Conservation (phyloP, 2,888 invertebrate genomes). For the Brachypalpus laphriformis region DNA sequence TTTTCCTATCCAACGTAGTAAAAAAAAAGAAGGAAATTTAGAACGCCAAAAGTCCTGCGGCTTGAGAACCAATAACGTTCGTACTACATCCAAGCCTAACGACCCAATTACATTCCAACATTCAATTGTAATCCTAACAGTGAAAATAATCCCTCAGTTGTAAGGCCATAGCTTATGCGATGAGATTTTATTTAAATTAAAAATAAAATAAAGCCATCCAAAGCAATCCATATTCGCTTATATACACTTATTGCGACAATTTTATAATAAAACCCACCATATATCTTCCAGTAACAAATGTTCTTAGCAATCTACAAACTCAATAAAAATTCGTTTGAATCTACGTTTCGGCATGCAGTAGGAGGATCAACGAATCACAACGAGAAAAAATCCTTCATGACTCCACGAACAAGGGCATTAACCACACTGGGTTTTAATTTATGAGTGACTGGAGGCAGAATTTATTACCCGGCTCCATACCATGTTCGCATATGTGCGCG, state of each 20-base stretch:
- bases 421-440: slow-evolving; percentile 71
- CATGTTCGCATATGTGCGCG: slow-evolving; percentile 26
- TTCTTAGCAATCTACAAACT: slow-evolving; percentile 42
- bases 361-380: slow-evolving; percentile 47
- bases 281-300: slow-evolving; percentile 44
- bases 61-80: too few species aligned
- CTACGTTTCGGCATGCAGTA: slow-evolving; percentile 22
- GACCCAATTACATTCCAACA: neutral
- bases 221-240: slow-evolving; percentile 21
- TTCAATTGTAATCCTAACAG: neutral
- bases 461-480: slow-evolving; percentile 62
- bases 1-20: too few species aligned
- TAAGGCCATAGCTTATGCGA: neutral
- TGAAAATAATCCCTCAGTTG: neutral
- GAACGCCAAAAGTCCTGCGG: too few species aligned
- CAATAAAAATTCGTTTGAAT: slow-evolving; percentile 58
- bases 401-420: slow-evolving; percentile 66
- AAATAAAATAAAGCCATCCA: slow-evolving; percentile 15
- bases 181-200: slow-evolving; percentile 1
- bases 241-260: slow-evolving; percentile 42
- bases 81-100: too few species aligned
- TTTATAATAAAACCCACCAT: slow-evolving; percentile 40
- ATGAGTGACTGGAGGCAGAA: slow-evolving; percentile 71
- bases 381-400: slow-evolving; percentile 33
- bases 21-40: too few species aligned